Conservation (phyloP, 2,113 vertebrate genomes). For the Hemibagrus wyckioides region DNA sequence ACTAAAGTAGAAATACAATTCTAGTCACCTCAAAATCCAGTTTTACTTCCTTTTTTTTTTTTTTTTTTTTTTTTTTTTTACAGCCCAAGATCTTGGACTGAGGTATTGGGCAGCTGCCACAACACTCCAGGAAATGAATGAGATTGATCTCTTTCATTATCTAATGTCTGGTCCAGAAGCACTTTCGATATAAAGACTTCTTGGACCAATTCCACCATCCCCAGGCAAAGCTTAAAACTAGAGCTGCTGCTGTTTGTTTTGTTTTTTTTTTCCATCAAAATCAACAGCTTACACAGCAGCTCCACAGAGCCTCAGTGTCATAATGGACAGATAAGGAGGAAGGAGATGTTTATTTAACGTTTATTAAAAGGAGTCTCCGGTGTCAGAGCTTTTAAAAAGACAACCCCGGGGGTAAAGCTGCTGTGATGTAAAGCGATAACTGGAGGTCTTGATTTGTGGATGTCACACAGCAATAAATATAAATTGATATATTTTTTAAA, state of each 20-base stretch:
- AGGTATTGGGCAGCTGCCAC: not conserved
- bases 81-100: not conserved
- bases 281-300: not conserved
- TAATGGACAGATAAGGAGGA: not conserved
- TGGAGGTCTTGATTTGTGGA: not conserved
- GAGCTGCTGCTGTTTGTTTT: not conserved
- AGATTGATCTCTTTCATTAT: slow-evolving; percentile 26
- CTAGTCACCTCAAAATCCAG: not conserved
- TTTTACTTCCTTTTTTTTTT: not conserved
- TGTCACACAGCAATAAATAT: too few relatives aligned
- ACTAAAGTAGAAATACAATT: not conserved
- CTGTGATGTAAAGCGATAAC: not conserved
- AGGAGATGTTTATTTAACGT: not conserved
- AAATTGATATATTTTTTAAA: too few relatives aligned
- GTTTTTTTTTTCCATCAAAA: not conserved
- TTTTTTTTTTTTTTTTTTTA: not conserved
- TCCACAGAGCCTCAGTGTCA: not conserved
- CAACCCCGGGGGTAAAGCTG: too few relatives aligned
- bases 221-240: not conserved
- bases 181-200: slow-evolving; percentile 20
- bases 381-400: not conserved
- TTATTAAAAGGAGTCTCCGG: not conserved
- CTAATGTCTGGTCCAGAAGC: slow-evolving; percentile 7
- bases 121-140: slow-evolving; percentile 11
- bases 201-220: not conserved